A percentile compares a stretch with the other conserved stretches of the same genome.
phyloP scores from a whole-genome alignment of 2,797 vertebrate genomes.

The Macropus fuliginosus region DNA sequence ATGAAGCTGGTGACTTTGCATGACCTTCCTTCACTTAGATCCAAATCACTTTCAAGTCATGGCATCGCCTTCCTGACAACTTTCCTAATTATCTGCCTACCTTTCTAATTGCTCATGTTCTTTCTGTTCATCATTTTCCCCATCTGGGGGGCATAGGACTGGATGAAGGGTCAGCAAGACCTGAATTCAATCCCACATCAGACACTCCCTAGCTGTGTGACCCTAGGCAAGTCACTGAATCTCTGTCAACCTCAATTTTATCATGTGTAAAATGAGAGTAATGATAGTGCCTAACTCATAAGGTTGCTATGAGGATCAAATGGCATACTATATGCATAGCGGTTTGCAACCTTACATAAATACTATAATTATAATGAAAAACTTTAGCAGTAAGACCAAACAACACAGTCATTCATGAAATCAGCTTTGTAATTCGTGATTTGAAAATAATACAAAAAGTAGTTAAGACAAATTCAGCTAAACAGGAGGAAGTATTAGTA shows the following conservation, averaged over 20 bases:
- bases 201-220: background rate
- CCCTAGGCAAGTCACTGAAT: background rate
- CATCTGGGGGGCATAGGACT: background rate
- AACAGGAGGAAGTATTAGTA: background rate
- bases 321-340: background rate
- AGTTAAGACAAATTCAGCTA: background rate
- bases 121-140: background rate
- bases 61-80: too few species aligned
- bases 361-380: background rate
- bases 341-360: background rate
- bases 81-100: background rate
- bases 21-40: too few species aligned
- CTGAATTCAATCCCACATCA: background rate
- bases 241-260: background rate
- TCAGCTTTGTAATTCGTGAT: background rate
- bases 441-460: background rate
- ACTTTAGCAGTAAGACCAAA: background rate
- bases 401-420: background rate
- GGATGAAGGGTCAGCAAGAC: background rate
- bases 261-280: background rate
- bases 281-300: background rate
- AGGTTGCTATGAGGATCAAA: background rate
- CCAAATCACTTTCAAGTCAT: too few species aligned
- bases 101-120: background rate
- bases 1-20: too few species aligned